These are phyloP conservation scores for Holothuria glaberrima DNA, from an alignment of 35 echinoderm and acorn worm genomes.

Conservation along the genomic window DNA sequence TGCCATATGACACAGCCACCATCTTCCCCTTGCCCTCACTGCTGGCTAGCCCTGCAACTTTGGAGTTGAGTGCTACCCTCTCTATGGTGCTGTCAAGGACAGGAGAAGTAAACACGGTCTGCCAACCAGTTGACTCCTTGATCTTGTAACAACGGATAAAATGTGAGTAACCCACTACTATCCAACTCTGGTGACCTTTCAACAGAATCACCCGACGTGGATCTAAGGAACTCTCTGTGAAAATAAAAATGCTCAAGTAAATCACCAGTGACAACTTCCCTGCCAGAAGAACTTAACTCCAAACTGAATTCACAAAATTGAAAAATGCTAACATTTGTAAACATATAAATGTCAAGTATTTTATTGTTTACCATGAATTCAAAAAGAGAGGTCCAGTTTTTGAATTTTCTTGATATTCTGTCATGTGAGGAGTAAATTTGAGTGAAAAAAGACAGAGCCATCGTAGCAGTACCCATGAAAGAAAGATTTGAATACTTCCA, in stretches of 20 bases:
- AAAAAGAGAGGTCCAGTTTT: no score
- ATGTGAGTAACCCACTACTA: slow-evolving; percentile 87
- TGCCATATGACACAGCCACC: slow-evolving; percentile 91
- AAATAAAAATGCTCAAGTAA: neutral
- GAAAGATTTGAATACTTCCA: no score
- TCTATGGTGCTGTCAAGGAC: slow-evolving; percentile 88
- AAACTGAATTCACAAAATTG: neutral
- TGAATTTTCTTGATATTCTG: no score
- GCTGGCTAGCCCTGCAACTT: slow-evolving; percentile 61
- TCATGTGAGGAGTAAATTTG: no score
- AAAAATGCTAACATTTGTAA: no score
- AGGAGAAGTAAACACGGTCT: slow-evolving; percentile 76
- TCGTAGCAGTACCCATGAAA: no score
- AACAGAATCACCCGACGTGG: slow-evolving; percentile 81
- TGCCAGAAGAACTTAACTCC: neutral
- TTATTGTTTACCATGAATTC: no score
- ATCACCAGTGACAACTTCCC: neutral
- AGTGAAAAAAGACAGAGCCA: no score
- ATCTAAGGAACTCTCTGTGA: slow-evolving; percentile 71
- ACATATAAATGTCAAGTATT: no score
- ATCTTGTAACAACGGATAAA: slow-evolving; percentile 97
- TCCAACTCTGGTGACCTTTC: slow-evolving; percentile 92
- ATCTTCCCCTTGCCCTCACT: slow-evolving; percentile 88
- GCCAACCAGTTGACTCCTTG: slow-evolving; percentile 96
- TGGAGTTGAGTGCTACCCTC: slow-evolving; percentile 91